A percentile compares a stretch with the other conserved stretches of the same genome.
Evolutionary conservation across 2,113 vertebrate genomes (phyloP).

Genomic region (Carassius gibelio): DNA sequence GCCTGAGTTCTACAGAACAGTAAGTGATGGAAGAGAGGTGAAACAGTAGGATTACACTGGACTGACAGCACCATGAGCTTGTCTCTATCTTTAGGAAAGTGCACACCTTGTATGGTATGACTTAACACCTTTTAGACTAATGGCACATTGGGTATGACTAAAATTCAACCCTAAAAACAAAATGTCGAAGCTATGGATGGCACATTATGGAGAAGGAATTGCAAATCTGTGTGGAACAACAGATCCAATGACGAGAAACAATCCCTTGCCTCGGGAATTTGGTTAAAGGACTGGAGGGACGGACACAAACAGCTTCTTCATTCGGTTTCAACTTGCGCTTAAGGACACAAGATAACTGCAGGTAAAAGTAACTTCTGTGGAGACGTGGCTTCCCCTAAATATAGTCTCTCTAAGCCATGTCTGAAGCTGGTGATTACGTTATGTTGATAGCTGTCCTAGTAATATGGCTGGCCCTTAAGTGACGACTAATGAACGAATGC

Average conservation of each 20-base stretch:
- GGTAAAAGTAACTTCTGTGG: slow-evolving; percentile 11
- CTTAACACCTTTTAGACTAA: neutral
- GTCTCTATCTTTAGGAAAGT: slow-evolving; percentile 6
- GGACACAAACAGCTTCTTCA: slow-evolving; percentile 1
- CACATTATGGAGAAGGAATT: slow-evolving; percentile 15
- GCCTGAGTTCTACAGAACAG: neutral
- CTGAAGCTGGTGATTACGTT: slow-evolving; percentile 46
- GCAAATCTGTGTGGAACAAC: neutral
- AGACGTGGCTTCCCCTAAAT: neutral
- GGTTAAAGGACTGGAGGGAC: neutral
- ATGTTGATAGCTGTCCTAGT: slow-evolving; percentile 9
- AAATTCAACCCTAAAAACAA: neutral
- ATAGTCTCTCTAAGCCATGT: slow-evolving; percentile 12
- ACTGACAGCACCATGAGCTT: slow-evolving; percentile 11
- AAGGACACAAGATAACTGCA: neutral
- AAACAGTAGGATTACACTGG: neutral
- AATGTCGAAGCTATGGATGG: slow-evolving; percentile 4
- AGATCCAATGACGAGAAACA: neutral
- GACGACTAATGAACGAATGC: neutral
- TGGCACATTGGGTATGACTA: slow-evolving; percentile 11
- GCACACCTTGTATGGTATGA: neutral
- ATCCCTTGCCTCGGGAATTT: neutral
- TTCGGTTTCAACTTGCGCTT: slow-evolving; percentile 11
- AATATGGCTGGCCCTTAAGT: neutral
- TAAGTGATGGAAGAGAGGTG: neutral